phyloP scores from a whole-genome alignment of 2,797 vertebrate species.

The Tokudaia muenninki region DNA sequence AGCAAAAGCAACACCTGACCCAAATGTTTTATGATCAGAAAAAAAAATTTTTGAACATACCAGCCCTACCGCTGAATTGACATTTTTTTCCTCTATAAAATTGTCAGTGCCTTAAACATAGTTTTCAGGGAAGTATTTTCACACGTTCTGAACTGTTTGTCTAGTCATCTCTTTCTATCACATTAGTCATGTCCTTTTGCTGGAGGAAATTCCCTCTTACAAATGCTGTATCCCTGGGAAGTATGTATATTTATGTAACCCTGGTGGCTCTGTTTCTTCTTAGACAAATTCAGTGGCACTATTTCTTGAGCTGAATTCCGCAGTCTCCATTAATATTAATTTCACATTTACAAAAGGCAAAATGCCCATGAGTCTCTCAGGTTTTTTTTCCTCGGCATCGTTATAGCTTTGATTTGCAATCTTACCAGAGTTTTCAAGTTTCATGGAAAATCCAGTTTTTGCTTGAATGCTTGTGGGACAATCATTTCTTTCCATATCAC shows the following conservation, averaged over 20 bases:
- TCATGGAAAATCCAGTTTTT: constrained; percentile 43
- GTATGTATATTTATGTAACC: constrained; percentile 82
- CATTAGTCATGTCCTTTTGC: constrained; percentile 78
- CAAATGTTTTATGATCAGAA: constrained; percentile 59
- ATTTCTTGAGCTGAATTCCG: constrained; percentile 62
- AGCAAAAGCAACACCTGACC: constrained; percentile 52
- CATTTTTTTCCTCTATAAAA: constrained; percentile 37
- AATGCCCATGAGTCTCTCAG: constrained; percentile 54
- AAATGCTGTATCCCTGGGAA: constrained; percentile 75
- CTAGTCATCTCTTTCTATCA: constrained; percentile 76
- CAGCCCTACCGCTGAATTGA: constrained; percentile 47
- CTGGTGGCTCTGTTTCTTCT: constrained; percentile 75
- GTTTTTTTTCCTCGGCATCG: constrained; percentile 48
- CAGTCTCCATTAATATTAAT: constrained; percentile 78
- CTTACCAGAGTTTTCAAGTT: constrained; percentile 52
- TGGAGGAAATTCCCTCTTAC: constrained; percentile 82
- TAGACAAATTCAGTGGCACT: constrained; percentile 69
- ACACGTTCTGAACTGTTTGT: constrained; percentile 66
- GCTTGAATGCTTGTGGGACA: constrained; percentile 23
- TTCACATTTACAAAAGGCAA: constrained; percentile 61
- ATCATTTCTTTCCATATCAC: constrained; percentile 23
- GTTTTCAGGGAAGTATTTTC: constrained; percentile 74
- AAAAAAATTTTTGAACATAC: neutral
- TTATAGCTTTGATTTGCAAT: constrained; percentile 37
- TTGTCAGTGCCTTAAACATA: constrained; percentile 58